These are phyloP conservation scores for Drosophila neocordata DNA, from an alignment of 1,140 invertebrate species.

Conservation along the genomic window DNA sequence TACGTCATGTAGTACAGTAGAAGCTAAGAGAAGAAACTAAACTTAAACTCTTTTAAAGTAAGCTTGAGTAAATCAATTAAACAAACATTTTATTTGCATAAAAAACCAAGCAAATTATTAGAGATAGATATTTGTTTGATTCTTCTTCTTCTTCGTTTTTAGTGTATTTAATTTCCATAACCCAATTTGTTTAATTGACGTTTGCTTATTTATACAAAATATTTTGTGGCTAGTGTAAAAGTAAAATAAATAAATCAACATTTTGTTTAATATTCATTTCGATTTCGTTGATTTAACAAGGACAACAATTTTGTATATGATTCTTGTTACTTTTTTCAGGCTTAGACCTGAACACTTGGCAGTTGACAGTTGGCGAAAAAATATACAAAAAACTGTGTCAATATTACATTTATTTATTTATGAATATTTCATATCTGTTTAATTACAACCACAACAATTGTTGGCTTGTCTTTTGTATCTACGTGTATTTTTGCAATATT, in stretches of 20 bases:
- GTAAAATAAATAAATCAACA: conserved; percentile 56
- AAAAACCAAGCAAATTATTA: no score
- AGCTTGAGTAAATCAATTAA: no score
- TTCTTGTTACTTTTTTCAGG: background rate
- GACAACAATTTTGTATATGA: background rate
- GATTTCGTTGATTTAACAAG: conserved; percentile 25
- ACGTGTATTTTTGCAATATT: background rate
- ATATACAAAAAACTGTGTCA: background rate
- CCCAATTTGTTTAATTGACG: conserved; percentile 52
- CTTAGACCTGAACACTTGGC: background rate
- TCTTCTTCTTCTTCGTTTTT: background rate
- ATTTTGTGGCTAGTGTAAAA: conserved; percentile 30
- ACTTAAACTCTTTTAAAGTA: no score
- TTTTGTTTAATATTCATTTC: conserved; percentile 50
- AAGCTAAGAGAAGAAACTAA: no score
- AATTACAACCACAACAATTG: background rate
- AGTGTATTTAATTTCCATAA: conserved; percentile 29
- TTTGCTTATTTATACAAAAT: conserved; percentile 57
- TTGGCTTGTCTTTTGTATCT: background rate
- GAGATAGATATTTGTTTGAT: background rate
- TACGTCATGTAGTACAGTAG: no score
- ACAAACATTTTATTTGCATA: no score
- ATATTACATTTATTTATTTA: conserved; percentile 3
- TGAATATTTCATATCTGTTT: conserved; percentile 4
- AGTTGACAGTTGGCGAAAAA: background rate